Conservation (phyloP, 1,140 invertebrate species). For the Formica exsecta region DNA sequence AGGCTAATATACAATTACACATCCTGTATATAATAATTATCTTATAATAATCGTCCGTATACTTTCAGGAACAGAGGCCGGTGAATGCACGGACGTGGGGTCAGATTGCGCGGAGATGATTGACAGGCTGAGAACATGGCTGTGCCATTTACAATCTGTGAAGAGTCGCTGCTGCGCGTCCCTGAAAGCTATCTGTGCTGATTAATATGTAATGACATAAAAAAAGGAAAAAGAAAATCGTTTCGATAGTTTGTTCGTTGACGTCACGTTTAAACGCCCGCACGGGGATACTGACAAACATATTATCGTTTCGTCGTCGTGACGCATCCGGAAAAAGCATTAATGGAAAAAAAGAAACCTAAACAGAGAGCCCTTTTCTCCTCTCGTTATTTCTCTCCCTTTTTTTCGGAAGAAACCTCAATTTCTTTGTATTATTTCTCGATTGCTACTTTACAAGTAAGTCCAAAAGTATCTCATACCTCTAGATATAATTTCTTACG, state of each 20-base stretch:
- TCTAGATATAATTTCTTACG: conserved; percentile 42
- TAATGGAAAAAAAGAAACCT: conserved; percentile 48
- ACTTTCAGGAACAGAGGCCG: conserved; percentile 82
- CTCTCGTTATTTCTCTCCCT: background rate
- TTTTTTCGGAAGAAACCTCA: background rate
- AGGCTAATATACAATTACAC: background rate
- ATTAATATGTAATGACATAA: conserved; percentile 65
- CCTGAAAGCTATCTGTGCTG: conserved; percentile 83
- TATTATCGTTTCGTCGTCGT: background rate
- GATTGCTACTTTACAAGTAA: conserved; percentile 51
- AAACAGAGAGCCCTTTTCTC: background rate
- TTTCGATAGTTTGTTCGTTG: conserved; percentile 2
- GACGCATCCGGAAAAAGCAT: conserved; percentile 38
- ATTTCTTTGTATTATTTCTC: conserved; percentile 7
- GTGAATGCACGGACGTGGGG: conserved; percentile 84
- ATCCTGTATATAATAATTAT: too few species aligned
- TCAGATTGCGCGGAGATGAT: conserved; percentile 86
- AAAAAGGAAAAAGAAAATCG: conserved; percentile 22
- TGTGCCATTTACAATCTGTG: conserved; percentile 86
- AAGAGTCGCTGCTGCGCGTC: conserved; percentile 85
- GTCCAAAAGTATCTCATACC: conserved; percentile 35
- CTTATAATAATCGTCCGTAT: background rate
- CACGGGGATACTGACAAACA: conserved; percentile 7
- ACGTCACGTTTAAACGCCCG: conserved; percentile 41
- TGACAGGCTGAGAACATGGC: conserved; percentile 86